Base-by-base conservation (phyloP, 1,140 invertebrate genomes). In the Panagrolaimus sp. region DNA sequence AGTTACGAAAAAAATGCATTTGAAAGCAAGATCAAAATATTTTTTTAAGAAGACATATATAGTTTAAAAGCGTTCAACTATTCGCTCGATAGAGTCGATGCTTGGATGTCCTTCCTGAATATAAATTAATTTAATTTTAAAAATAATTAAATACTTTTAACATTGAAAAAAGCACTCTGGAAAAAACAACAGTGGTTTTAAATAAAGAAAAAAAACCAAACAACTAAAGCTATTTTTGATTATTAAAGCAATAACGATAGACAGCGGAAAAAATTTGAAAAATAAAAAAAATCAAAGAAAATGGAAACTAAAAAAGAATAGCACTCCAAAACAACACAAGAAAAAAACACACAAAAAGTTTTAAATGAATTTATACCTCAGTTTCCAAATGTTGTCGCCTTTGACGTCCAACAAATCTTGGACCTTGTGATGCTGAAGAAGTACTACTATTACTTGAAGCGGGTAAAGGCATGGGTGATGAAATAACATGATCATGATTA, bases 81-180 rank as follows among this genome's bases (percentile, higher is more conserved):
- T 58, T 21, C 52, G 52, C 15, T 58, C 52, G 28, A 58, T 21
- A 26, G 52, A 58, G 52, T 58, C 52, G 52, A 58, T 58, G 52
- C 52, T 58, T 21, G 21, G 52, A 26, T 28, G 52, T 26, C 17
- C 52, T 21, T 58, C 52, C 52, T 58, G 28, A 58, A 58, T 58
- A 58, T 58, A 28, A 26, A 38, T 38, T 38, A 4, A 38, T 4
- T 38, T 38, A 38, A 38, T 4, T 38, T 38, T 38, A 38, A 4
- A 38, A 38, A 38, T 38, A 4, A 38, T 38, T n/a, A 38, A 4
- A 38, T 38, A 38, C 2, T 4, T 38, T 38, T 2, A 2, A 38
- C 2, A 38, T 7, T 38, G 32, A 38, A 38, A 38, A 38, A 38
- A 38, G 32, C 32, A 38, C 32, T 38, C 32, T 38, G 32, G 32